Evolutionary conservation across 2,113 vertebrate genomes (phyloP), one percentile per base, ranked within the genome.

Genomic region (Marmota monax): DNA sequence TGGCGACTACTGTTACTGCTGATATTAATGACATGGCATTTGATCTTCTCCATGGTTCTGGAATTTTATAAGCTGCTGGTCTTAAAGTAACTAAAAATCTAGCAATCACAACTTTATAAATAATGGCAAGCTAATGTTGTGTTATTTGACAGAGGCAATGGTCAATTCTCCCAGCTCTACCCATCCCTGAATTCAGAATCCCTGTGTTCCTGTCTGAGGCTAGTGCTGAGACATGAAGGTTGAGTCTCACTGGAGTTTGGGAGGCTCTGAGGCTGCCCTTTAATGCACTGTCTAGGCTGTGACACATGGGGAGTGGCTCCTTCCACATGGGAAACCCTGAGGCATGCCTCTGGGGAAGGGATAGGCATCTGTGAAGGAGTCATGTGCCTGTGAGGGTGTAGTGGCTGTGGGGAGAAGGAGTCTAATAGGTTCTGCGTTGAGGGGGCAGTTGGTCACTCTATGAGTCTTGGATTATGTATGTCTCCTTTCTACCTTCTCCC

Each of bases 71-170:
- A 91, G 48, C 13, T 84, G 78, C 37, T 92, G 27, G 22, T 89
- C 92, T 91, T 92, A 73, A 79, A 92, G 48, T 23, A 92, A 88
- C 27, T 89, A 58, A 96, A 42, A 92, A 79, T 69, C 83, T 51
- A 93, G 79, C 42, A 94, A 51, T 7, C 27, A 42, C 84, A 96
- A 88, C 92, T 93, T 78, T 82, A 4, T n/a, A 89, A 95, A 65
- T 83, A 61, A 89, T 17, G 7, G 56, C 82, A 90, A 88, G 37
- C 20, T 45, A 27, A 72, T 74, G 48, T 51, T 88, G 51, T 65
- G n/a, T 22, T 67, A 67, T 27, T 29, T 93, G 72, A n/a, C 65
- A 48, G 69, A 91, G 27, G 34, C 9, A 45, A 61, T 70, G 5
- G 2, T 4, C 20, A 12, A 85, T 42, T 92, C n/a, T 63, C 51